Percentiles rank a stretch among this genome's conserved stretches.
Evolutionary conservation across 1,140 invertebrate genomes (phyloP).

Genomic region (Zophobas morio): DNA sequence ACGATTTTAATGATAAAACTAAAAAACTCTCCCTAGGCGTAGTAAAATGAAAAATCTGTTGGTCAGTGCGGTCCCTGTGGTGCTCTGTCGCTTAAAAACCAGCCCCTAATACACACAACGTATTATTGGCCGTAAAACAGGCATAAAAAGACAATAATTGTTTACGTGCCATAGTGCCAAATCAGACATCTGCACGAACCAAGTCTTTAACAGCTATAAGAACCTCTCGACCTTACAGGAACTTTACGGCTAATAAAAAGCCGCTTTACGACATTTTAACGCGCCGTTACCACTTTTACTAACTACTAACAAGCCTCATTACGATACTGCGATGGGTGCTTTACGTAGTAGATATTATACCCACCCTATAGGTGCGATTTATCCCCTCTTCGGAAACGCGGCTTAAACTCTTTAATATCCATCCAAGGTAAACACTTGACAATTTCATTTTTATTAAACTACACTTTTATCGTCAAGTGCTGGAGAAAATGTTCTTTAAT

Average conservation of each 20-base stretch:
- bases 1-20: too few relatives aligned
- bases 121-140: constrained; percentile 35
- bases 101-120: constrained; percentile 7
- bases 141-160: constrained; percentile 57
- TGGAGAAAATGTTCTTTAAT: neutral
- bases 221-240: constrained; percentile 62
- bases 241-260: constrained; percentile 66
- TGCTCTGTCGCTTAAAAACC: constrained; percentile 5
- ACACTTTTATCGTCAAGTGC: constrained; percentile 1
- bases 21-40: too few relatives aligned
- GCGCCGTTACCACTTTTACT: constrained; percentile 65
- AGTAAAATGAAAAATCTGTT: constrained; percentile 8
- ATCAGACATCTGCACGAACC: constrained; percentile 57
- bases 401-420: constrained; percentile 14
- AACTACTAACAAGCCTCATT: constrained; percentile 66
- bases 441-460: constrained; percentile 10
- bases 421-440: constrained; percentile 2
- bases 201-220: constrained; percentile 50
- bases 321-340: constrained; percentile 63
- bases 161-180: constrained; percentile 60
- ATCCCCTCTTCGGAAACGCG: constrained; percentile 36
- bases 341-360: constrained; percentile 57
- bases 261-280: constrained; percentile 65
- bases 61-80: constrained; percentile 3
- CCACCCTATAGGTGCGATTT: constrained; percentile 54